phyloP scores from a whole-genome alignment of 2,888 invertebrate species.

The Metacarcinus magister region DNA sequence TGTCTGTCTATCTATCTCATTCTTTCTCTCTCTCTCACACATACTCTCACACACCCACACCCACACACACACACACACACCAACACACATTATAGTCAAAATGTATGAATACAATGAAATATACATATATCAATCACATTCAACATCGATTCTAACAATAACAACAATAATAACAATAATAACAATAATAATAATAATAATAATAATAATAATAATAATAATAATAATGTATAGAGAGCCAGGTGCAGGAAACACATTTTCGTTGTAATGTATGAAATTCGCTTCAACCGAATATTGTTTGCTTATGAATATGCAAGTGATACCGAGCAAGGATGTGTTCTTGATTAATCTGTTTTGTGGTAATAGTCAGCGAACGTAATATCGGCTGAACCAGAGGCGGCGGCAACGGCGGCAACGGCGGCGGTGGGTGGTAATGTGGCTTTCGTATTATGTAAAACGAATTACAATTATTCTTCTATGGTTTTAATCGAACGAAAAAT shows the following conservation, averaged over 20 bases:
- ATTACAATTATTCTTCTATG: background rate
- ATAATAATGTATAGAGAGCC: background rate
- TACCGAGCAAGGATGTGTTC: background rate
- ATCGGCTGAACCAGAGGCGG: background rate
- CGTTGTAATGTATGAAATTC: background rate
- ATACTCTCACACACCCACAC: background rate
- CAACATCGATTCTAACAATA: background rate
- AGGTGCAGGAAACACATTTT: background rate
- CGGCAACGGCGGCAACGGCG: background rate
- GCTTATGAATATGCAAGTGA: conserved; percentile 38
- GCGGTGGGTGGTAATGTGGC: background rate
- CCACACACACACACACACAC: conserved; percentile 14
- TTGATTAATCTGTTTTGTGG: conserved; percentile 11
- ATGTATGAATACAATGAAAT: background rate
- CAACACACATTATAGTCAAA: background rate
- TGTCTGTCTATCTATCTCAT: too few relatives aligned
- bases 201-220: background rate
- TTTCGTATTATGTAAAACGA: background rate
- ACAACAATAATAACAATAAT: background rate
- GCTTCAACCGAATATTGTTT: conserved; percentile 22
- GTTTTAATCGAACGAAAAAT: too few relatives aligned
- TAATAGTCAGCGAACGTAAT: background rate
- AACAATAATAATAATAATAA: background rate
- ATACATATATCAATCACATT: background rate
- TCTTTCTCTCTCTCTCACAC: background rate